Evolutionary conservation across 1,140 invertebrate species (phyloP).

Genomic region (Calliphora vicina): DNA sequence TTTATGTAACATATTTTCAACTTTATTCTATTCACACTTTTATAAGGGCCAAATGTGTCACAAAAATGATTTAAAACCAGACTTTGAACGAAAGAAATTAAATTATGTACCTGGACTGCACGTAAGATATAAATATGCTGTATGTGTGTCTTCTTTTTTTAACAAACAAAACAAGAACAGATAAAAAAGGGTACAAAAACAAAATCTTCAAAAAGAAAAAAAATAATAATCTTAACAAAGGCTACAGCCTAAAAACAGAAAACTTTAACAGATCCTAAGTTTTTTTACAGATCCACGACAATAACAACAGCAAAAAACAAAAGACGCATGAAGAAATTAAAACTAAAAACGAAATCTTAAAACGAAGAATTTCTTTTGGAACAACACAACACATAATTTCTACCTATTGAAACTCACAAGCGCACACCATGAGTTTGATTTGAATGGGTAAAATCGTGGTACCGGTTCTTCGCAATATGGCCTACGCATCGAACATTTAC

Average conservation of each 20-base stretch:
- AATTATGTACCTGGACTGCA: background rate
- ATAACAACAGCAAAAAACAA: too few relatives aligned
- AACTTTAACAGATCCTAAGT: too few relatives aligned
- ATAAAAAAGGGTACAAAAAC: background rate
- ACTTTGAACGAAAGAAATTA: background rate
- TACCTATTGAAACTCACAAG: slow-evolving; percentile 13
- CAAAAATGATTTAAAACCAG: background rate
- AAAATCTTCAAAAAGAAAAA: background rate
- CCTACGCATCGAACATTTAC: background rate
- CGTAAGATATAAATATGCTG: background rate
- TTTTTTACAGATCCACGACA: too few relatives aligned
- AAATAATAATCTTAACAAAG: too few relatives aligned
- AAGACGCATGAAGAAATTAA: background rate
- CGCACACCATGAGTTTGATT: background rate
- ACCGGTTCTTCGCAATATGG: slow-evolving; percentile 29
- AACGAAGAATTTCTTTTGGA: background rate
- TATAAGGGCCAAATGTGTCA: background rate
- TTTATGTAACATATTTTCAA: too few relatives aligned
- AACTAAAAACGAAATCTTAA: slow-evolving; percentile 20
- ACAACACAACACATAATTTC: background rate
- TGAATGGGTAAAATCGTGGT: background rate
- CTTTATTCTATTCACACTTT: too few relatives aligned
- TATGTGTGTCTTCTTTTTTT: background rate
- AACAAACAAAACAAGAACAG: background rate
- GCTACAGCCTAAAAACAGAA: too few relatives aligned